A percentile compares a stretch with the other conserved stretches of the same genome.
phyloP scores from a whole-genome alignment of 2,113 vertebrate genomes.

The Monarcha castaneiventris region DNA sequence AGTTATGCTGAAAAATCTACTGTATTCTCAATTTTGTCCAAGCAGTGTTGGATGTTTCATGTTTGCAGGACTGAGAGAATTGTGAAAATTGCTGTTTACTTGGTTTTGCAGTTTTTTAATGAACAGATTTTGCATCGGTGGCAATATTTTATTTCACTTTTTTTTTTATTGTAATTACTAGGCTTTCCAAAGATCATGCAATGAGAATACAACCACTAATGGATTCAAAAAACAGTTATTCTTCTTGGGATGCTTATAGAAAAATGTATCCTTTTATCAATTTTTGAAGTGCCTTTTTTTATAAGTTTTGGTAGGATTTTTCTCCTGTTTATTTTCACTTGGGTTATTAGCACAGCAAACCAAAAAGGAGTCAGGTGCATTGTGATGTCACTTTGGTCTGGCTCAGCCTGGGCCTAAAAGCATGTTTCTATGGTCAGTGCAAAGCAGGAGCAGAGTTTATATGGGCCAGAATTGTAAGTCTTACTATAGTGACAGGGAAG shows the following conservation, averaged over 20 bases:
- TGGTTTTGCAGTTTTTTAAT: conserved; percentile 15
- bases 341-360: neutral
- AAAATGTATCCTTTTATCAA: neutral
- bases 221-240: neutral
- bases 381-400: neutral
- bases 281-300: neutral
- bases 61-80: conserved; percentile 43
- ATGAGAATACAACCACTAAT: conserved; percentile 9
- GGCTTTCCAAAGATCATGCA: neutral
- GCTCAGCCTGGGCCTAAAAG: neutral
- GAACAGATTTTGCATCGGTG: conserved; percentile 55
- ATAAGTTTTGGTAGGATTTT: neutral
- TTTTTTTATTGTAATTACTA: neutral
- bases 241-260: neutral
- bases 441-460: neutral
- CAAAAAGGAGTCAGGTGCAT: neutral
- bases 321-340: neutral
- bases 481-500: neutral
- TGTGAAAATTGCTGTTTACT: conserved; percentile 8
- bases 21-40: conserved; percentile 43
- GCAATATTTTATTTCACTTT: conserved; percentile 68
- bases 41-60: conserved; percentile 53
- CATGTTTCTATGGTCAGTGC: neutral
- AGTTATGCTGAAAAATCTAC: conserved; percentile 34
- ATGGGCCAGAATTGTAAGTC: neutral